phyloP scores from a whole-genome alignment of 92 coral and sea anemone species.

The Virgularia gustaviana region DNA sequence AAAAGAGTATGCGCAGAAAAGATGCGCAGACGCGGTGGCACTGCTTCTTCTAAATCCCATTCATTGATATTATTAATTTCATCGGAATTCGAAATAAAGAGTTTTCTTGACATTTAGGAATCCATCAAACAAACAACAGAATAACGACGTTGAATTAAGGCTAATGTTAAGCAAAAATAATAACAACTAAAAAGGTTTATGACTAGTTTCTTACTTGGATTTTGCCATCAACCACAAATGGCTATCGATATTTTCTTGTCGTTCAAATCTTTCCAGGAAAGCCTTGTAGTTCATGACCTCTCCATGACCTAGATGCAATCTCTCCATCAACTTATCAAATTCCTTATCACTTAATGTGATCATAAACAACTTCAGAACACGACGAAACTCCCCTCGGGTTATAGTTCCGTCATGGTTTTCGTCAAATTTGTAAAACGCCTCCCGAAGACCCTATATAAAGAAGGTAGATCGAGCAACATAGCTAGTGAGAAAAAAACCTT shows the following conservation, averaged over 20 bases:
- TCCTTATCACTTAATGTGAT: slow-evolving; percentile 73
- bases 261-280: slow-evolving; percentile 83
- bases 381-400: slow-evolving; percentile 82
- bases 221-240: slow-evolving; percentile 91
- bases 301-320: slow-evolving; percentile 66
- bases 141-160: too few species aligned
- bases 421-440: slow-evolving; percentile 89
- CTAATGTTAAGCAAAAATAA: too few species aligned
- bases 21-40: too few species aligned
- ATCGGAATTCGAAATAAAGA: too few species aligned
- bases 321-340: slow-evolving; percentile 78
- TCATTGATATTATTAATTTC: too few species aligned
- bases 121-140: too few species aligned
- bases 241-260: slow-evolving; percentile 76
- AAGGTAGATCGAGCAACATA: not conserved
- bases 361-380: slow-evolving; percentile 84
- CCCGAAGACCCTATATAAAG: slow-evolving; percentile 70
- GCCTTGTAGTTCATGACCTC: slow-evolving; percentile 83
- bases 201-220: slow-evolving; percentile 78
- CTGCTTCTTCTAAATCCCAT: too few species aligned
- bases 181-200: too few species aligned
- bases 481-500: too few species aligned
- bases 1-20: too few species aligned
- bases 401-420: slow-evolving; percentile 78
- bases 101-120: too few species aligned